Evolutionary conservation across 2,113 vertebrate species (phyloP).

Genomic region (Pogonocichla stellata): DNA sequence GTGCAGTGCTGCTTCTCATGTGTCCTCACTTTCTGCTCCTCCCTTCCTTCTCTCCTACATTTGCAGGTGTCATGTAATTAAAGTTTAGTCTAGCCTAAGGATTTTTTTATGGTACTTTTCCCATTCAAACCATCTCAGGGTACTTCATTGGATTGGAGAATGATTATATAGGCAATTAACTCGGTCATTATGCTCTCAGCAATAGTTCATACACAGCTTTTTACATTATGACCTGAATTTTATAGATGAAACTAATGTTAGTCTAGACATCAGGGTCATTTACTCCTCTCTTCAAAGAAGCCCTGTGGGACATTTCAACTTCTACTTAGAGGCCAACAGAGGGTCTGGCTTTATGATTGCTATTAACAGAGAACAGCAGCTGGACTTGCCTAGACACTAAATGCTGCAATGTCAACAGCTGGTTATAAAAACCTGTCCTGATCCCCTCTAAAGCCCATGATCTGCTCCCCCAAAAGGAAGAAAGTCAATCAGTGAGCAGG

Average conservation of each 20-base stretch:
- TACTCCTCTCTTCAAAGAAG: background rate
- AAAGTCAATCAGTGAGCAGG: background rate
- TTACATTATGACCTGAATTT: background rate
- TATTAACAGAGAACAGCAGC: background rate
- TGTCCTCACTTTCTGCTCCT: too few species aligned
- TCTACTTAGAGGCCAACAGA: background rate
- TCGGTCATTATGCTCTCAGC: background rate
- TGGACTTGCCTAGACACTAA: background rate
- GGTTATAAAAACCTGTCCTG: background rate
- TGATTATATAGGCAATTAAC: constrained; percentile 40
- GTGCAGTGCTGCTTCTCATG: too few species aligned
- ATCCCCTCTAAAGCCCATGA: background rate
- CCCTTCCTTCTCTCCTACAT: background rate
- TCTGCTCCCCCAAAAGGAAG: background rate
- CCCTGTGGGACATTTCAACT: background rate
- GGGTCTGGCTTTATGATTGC: background rate
- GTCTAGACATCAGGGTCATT: background rate
- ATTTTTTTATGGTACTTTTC: background rate
- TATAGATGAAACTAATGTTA: background rate
- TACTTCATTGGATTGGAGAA: background rate
- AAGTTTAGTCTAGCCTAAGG: background rate
- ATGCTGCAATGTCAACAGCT: background rate
- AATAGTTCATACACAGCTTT: background rate
- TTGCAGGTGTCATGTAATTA: constrained; percentile 27
- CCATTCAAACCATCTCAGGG: background rate